phyloP scores from a whole-genome alignment of 2,113 vertebrate species.

The Ranitomeya variabilis region DNA sequence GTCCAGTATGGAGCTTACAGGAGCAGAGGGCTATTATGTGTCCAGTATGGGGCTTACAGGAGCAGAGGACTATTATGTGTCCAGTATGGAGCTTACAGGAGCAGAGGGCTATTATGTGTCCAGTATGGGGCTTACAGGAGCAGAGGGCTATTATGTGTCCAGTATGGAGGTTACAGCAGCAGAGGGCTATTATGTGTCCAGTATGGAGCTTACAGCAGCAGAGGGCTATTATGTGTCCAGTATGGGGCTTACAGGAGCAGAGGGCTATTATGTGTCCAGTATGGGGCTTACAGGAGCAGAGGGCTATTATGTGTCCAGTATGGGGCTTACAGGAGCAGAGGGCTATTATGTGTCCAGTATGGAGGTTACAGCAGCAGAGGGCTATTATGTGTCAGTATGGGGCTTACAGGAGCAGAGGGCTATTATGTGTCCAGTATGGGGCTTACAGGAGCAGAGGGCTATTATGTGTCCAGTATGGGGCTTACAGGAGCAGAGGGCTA shows the following conservation, averaged over 20 bases:
- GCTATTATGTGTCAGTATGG: too few relatives aligned
- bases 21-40: neutral
- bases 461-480: neutral
- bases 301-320: neutral
- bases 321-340: neutral
- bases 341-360: neutral
- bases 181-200: neutral
- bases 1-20: neutral
- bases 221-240: neutral
- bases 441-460: neutral
- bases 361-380: neutral
- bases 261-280: neutral
- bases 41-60: neutral
- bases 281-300: neutral
- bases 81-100: neutral
- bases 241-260: neutral
- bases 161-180: neutral
- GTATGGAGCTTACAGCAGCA: too few relatives aligned
- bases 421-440: neutral
- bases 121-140: neutral
- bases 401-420: neutral
- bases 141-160: neutral
- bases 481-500: neutral
- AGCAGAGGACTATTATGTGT: neutral
- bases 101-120: neutral